These are phyloP conservation scores for Phymastichus coffea DNA, from an alignment of 1,140 invertebrate species.

Conservation along the genomic window DNA sequence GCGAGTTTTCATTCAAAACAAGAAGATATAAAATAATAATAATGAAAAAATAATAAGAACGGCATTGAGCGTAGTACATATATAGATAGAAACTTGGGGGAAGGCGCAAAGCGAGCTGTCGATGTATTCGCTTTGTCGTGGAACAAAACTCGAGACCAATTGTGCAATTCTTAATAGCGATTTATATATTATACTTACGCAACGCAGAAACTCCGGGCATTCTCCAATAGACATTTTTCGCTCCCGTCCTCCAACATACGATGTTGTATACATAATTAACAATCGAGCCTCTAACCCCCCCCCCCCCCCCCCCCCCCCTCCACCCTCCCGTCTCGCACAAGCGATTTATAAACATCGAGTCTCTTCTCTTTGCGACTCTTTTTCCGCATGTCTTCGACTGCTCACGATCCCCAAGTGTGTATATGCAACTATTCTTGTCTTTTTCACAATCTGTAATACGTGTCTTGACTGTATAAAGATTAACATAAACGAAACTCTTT, in stretches of 20 bases:
- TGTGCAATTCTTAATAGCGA: slow-evolving; percentile 44
- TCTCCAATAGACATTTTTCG: slow-evolving; percentile 23
- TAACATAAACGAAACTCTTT: slow-evolving; percentile 13
- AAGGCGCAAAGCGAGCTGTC: background rate
- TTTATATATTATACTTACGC: slow-evolving; percentile 31
- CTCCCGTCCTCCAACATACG: slow-evolving; percentile 21
- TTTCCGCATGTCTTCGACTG: slow-evolving; percentile 2
- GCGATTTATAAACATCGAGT: background rate
- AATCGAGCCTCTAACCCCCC: too few species aligned
- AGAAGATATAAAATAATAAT: too few species aligned
- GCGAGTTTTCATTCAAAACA: too few species aligned
- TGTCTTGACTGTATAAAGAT: background rate
- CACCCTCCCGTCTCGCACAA: too few species aligned
- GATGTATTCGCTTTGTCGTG: background rate
- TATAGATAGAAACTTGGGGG: background rate
- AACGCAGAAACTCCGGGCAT: slow-evolving; percentile 31
- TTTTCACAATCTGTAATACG: background rate
- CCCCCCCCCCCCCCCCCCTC: too few species aligned
- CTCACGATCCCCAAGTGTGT: too few species aligned
- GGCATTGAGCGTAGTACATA: background rate
- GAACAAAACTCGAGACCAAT: slow-evolving; percentile 41
- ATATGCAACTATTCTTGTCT: too few species aligned
- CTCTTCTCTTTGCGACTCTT: slow-evolving; percentile 15
- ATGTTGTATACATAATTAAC: background rate
- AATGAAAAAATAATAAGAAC: too few species aligned